phyloP scores from a whole-genome alignment of 1,140 invertebrate species.

The Rhopalosiphum maidis region DNA sequence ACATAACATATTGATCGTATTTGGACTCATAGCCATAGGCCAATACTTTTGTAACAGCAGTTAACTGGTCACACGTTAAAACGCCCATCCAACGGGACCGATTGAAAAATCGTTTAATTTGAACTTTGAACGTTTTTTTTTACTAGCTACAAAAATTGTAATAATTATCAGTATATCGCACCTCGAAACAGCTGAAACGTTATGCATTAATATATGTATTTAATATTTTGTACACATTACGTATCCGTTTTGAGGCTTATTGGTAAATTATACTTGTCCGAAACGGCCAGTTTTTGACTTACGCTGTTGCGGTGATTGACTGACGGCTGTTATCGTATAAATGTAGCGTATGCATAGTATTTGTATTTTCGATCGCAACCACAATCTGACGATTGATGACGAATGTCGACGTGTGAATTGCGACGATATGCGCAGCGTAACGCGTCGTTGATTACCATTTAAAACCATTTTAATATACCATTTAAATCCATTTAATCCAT shows the following conservation, averaged over 20 bases:
- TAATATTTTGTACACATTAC: background rate
- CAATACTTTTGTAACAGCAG: background rate
- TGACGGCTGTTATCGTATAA: background rate
- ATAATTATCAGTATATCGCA: background rate
- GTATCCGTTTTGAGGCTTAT: background rate
- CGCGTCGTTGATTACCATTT: background rate
- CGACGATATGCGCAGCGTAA: background rate
- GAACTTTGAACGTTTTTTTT: too few relatives aligned
- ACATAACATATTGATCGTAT: too few relatives aligned
- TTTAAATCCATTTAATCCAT: conserved; percentile 2
- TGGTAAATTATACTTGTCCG: background rate
- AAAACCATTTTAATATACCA: background rate
- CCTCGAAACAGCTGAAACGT: background rate
- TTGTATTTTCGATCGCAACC: background rate
- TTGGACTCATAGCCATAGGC: too few relatives aligned
- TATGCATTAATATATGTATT: background rate
- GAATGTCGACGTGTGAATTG: background rate
- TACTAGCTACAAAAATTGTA: too few relatives aligned
- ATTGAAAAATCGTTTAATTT: background rate
- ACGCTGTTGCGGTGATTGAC: background rate
- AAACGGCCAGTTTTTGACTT: background rate
- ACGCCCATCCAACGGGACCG: background rate
- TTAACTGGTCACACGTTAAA: background rate
- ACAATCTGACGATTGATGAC: background rate
- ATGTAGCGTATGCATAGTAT: background rate